Percentiles rank a stretch among this genome's conserved stretches.
Evolutionary conservation across 1,140 invertebrate species (phyloP).

Genomic region (Aphis craccivora): DNA sequence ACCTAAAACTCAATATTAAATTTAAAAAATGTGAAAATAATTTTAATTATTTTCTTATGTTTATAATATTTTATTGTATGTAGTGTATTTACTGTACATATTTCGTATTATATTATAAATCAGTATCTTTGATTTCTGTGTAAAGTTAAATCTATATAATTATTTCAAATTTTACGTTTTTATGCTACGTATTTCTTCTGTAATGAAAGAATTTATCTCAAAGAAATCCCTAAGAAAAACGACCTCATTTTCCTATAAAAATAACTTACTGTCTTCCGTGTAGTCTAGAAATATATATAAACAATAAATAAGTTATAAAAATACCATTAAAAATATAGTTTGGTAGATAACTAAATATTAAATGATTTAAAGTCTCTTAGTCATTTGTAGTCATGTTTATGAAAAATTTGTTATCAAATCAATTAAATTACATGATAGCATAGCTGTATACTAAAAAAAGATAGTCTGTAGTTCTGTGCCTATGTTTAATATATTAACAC

Average conservation of each 20-base stretch:
- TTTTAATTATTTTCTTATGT: neutral
- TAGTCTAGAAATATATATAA: neutral
- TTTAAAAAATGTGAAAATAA: neutral
- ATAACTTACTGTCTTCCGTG: neutral
- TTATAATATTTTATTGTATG: neutral
- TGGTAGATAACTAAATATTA: neutral
- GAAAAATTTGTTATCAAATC: neutral
- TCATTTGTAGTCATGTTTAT: neutral
- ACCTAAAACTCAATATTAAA: neutral
- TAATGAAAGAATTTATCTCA: neutral
- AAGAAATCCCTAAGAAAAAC: neutral
- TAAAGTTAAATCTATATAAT: neutral
- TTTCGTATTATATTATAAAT: neutral
- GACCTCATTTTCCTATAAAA: constrained; percentile 23
- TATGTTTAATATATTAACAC: no score
- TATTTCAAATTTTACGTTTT: neutral
- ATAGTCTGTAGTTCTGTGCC: no score
- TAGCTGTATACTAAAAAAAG: no score
- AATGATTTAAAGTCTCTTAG: neutral
- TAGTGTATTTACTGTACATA: neutral
- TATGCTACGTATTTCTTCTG: neutral
- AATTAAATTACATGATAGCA: neutral
- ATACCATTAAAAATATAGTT: neutral
- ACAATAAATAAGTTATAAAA: neutral
- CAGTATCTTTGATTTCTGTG: neutral